A percentile compares a stretch with the other conserved stretches of the same genome.
phyloP scores from a whole-genome alignment of 1,140 invertebrate genomes.

The Euura saliciscinereae region DNA sequence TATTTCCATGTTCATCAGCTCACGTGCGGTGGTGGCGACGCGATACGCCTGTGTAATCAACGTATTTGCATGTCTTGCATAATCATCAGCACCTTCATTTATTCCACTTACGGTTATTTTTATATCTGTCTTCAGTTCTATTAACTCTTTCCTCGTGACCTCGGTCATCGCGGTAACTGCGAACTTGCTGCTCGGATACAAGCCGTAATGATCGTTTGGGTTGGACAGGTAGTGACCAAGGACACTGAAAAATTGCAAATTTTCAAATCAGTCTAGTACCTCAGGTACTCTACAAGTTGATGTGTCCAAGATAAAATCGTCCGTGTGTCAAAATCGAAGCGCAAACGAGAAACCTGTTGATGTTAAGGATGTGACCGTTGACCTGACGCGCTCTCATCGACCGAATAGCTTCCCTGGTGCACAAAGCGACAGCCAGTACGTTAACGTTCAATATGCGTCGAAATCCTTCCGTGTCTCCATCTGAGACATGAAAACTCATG shows the following conservation, averaged over 20 bases:
- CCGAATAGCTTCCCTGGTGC: conserved; percentile 57
- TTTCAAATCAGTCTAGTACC: background rate
- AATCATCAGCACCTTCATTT: too few species aligned
- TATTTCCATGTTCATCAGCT: too few species aligned
- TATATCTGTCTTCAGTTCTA: conserved; percentile 60
- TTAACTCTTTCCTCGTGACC: conserved; percentile 69
- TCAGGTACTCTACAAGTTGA: too few species aligned
- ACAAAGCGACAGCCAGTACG: conserved; percentile 64
- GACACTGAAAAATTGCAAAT: conserved; percentile 35
- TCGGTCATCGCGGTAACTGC: conserved; percentile 71
- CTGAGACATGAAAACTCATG: conserved; percentile 18
- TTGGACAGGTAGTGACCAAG: conserved; percentile 37
- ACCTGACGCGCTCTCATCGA: conserved; percentile 50
- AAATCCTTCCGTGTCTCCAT: conserved; percentile 57
- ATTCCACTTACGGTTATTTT: conserved; percentile 67
- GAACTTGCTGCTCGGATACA: conserved; percentile 73
- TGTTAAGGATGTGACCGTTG: conserved; percentile 64
- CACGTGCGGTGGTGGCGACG: too few species aligned
- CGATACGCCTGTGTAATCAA: too few species aligned
- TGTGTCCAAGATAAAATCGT: conserved; percentile 2
- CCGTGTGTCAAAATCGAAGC: conserved; percentile 21
- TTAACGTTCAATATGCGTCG: conserved; percentile 69
- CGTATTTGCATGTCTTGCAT: too few species aligned
- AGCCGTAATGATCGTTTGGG: conserved; percentile 36
- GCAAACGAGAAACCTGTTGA: conserved; percentile 58